These are phyloP conservation scores for Chloebia gouldiae DNA, from an alignment of 2,113 vertebrate genomes.

Conservation along the genomic window DNA sequence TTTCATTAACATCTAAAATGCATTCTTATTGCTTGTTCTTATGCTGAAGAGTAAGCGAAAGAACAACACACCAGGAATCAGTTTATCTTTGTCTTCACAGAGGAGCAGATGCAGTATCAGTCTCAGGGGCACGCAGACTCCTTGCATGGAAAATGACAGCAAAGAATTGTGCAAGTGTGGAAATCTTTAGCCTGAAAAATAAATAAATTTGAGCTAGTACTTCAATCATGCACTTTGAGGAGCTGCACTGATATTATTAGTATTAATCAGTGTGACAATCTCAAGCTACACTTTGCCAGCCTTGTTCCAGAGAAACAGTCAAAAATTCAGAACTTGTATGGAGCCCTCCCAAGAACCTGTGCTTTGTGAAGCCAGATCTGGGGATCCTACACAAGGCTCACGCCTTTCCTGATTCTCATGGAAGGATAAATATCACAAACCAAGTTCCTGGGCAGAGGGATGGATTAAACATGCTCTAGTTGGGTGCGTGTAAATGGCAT, in stretches of 20 bases:
- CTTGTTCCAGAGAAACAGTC: neutral
- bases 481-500: neutral
- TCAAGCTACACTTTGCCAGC: neutral
- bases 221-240: neutral
- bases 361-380: neutral
- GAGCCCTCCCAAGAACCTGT: neutral
- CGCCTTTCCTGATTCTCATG: neutral
- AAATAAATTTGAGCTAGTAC: neutral
- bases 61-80: slow-evolving; percentile 29
- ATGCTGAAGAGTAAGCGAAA: slow-evolving; percentile 49
- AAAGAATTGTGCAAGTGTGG: neutral
- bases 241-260: neutral
- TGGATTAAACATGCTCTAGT: neutral
- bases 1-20: slow-evolving; percentile 68
- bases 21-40: slow-evolving; percentile 58
- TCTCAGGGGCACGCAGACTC: neutral
- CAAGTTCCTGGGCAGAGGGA: neutral
- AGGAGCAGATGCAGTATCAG: slow-evolving; percentile 30
- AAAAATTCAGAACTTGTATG: neutral
- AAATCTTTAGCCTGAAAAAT: neutral
- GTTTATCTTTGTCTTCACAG: slow-evolving; percentile 22
- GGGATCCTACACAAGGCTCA: neutral
- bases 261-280: neutral
- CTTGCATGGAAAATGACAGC: neutral
- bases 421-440: neutral